Percentiles rank a stretch among this genome's conserved stretches.
Evolutionary conservation across 2,113 vertebrate genomes (phyloP).

Genomic region (Lasiurus borealis): DNA sequence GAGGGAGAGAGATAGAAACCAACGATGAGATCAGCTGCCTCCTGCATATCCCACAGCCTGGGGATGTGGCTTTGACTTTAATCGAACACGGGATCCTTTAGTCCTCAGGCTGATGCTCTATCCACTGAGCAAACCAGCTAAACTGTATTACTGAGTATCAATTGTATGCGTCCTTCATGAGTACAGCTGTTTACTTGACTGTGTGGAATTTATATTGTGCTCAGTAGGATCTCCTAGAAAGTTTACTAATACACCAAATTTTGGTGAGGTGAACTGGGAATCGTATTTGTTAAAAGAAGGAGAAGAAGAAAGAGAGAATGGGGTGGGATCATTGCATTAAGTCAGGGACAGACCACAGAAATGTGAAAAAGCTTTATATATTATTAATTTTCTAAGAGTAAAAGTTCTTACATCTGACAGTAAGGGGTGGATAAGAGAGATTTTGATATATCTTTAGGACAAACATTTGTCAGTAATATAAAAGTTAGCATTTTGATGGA

Average conservation of each 20-base stretch:
- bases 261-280: not conserved
- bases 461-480: not conserved
- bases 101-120: no score
- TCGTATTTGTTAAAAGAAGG: not conserved
- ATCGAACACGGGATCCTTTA: no score
- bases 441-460: not conserved
- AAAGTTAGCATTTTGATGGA: constrained; percentile 45
- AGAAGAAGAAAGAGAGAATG: not conserved
- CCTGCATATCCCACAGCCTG: no score
- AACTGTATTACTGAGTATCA: not conserved
- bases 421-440: constrained; percentile 29
- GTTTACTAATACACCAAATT: constrained; percentile 21
- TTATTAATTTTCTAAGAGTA: not conserved
- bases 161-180: not conserved
- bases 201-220: not conserved
- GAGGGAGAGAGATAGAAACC: no score
- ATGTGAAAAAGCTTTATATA: constrained; percentile 1
- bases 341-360: not conserved
- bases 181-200: not conserved
- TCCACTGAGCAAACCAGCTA: not conserved
- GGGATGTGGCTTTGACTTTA: no score
- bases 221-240: constrained; percentile 24
- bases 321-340: not conserved
- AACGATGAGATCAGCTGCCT: no score
- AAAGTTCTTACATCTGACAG: constrained; percentile 4